phyloP scores from a whole-genome alignment of 2,113 vertebrate species.

The Oenanthe melanoleuca region DNA sequence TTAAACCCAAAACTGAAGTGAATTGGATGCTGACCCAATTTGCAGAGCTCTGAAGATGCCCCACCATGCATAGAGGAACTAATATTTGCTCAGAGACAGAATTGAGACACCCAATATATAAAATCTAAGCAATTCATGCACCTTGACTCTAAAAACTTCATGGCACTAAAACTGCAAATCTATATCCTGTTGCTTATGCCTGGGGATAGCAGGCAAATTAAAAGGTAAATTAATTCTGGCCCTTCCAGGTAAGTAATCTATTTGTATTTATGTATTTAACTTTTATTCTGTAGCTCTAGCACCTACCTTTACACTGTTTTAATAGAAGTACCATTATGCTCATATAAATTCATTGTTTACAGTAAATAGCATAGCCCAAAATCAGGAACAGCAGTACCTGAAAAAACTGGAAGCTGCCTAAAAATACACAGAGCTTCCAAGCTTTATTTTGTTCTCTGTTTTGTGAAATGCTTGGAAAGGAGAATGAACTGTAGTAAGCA shows the following conservation, averaged over 20 bases:
- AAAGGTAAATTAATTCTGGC: conserved; percentile 13
- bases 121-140: not conserved
- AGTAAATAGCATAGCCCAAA: not conserved
- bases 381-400: not conserved
- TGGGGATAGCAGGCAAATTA: not conserved
- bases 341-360: not conserved
- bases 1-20: not conserved
- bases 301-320: not conserved
- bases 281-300: not conserved
- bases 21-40: not conserved
- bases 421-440: not conserved
- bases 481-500: not conserved
- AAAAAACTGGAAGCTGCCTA: conserved; percentile 32
- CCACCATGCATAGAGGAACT: not conserved
- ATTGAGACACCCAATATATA: not conserved
- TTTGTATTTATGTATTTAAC: conserved; percentile 12
- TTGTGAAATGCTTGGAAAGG: not conserved
- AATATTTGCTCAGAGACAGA: not conserved
- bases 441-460: not conserved
- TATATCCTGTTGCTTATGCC: not conserved
- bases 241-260: conserved; percentile 1
- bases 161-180: not conserved
- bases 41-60: not conserved
- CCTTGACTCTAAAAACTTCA: not conserved
- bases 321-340: not conserved